Percentiles rank a stretch among this genome's conserved stretches.
Conservation (phyloP, 2,888 invertebrate genomes). For the Drosophila testacea region DNA sequence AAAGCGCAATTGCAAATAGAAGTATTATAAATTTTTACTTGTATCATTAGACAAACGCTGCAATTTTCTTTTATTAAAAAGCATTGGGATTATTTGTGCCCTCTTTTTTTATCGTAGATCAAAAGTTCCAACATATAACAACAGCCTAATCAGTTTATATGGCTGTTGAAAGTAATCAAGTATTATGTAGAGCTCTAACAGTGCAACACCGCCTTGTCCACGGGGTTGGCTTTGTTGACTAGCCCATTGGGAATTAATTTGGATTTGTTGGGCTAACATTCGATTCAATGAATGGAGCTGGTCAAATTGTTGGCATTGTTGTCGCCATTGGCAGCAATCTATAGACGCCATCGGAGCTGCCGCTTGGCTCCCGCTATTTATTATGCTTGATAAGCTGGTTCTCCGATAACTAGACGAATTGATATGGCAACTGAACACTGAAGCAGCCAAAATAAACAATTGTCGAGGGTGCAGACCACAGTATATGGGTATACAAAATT, state of each 20-base stretch:
- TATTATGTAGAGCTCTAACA: conserved; percentile 44
- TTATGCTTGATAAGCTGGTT: conserved; percentile 63
- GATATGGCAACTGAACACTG: conserved; percentile 31
- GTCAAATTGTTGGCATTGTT: conserved; percentile 72
- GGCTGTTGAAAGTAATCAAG: conserved; percentile 54
- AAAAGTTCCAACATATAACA: conserved; percentile 22
- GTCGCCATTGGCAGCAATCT: conserved; percentile 75
- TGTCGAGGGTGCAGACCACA: conserved; percentile 35
- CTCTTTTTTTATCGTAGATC: conserved; percentile 35
- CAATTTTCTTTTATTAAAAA: neutral
- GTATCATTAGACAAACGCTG: neutral
- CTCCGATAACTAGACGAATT: conserved; percentile 48
- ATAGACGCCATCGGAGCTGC: conserved; percentile 76
- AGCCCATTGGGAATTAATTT: conserved; percentile 75
- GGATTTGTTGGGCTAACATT: conserved; percentile 69
- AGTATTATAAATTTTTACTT: too few relatives aligned
- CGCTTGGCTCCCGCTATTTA: conserved; percentile 74
- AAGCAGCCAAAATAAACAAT: conserved; percentile 58
- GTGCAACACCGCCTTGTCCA: conserved; percentile 30
- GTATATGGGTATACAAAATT: conserved; percentile 25
- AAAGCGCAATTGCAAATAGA: too few relatives aligned
- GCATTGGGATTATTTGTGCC: conserved; percentile 1
- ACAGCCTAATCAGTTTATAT: conserved; percentile 46
- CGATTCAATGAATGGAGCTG: conserved; percentile 58
- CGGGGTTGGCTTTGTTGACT: conserved; percentile 68